Evolutionary conservation across 2,888 invertebrate genomes (phyloP), one percentile per base, ranked within the genome.

Genomic region (Nymphalis urticae): DNA sequence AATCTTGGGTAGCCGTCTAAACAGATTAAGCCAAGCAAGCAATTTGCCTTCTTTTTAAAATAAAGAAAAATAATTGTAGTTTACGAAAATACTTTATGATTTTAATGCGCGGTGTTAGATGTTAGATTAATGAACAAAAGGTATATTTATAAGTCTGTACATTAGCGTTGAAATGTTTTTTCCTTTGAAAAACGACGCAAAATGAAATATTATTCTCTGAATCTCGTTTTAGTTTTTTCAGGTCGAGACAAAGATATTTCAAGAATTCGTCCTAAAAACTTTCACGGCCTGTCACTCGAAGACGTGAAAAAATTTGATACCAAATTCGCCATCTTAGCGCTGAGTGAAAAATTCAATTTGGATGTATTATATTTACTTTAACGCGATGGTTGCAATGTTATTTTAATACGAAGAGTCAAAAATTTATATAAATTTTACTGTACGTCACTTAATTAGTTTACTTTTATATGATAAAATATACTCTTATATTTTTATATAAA

Each of bases 241-340:
- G 32, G n/a, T 32, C 16, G 27, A 56, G 54, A 56, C 32, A 24
- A 56, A 32, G 17, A 32, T 32, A 32, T 56, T n/a, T 32, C 27
- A 56, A 32, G 24, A 53, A 53, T 56, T 56, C 32, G 17, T 32
- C 16, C 16, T n/a, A 32, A 56, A 56, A 56, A 56, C 6, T 56
- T 56, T 56, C 27, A n/a, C 27, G 6, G 27, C 54, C 17, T 56
- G 54, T 56, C 32, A 32, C 54, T 53, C 53, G 13, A 1, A 24
- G 53, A 53, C 53, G 53, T 24, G 24, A 16, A 53, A 53, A 53
- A 16, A 53, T 53, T 24, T 13, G 21, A 51, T 67, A 62, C 58
- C 62, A 67, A 67, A 67, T 67, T 27, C 62, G 67, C 51, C 51
- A 47, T 51, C 62, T 67, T 59, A 63, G 42, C 62, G 32, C 47